phyloP scores from a whole-genome alignment of 2,888 invertebrate species.

The Reticulitermes lucifugus region DNA sequence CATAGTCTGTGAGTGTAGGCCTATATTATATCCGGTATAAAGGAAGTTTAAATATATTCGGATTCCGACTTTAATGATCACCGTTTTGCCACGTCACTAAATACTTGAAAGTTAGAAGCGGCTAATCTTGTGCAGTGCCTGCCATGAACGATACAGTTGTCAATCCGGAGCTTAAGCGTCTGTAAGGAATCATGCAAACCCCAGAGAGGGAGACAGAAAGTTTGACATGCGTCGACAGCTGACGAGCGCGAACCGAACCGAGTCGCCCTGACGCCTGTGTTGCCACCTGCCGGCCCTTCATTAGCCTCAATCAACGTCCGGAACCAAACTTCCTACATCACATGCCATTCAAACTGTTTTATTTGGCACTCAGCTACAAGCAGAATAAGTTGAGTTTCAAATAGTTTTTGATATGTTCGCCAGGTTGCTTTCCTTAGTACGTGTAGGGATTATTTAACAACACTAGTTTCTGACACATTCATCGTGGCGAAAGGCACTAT shows the following conservation, averaged over 20 bases:
- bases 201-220: not conserved
- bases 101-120: not conserved
- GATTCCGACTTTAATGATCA: not conserved
- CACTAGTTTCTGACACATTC: no score
- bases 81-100: not conserved
- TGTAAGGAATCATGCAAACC: constrained; percentile 3
- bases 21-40: no score
- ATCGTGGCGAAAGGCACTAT: no score
- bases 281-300: constrained; percentile 41
- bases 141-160: not conserved
- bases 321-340: constrained; percentile 36
- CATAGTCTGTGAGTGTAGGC: no score
- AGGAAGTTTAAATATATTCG: no score
- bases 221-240: constrained; percentile 38
- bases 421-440: no score
- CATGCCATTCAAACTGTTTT: constrained; percentile 41
- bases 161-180: not conserved
- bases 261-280: constrained; percentile 30
- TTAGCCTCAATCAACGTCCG: constrained; percentile 42
- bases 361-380: constrained; percentile 20
- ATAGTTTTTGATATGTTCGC: no score
- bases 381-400: no score
- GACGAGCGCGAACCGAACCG: constrained; percentile 29
- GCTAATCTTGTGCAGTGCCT: not conserved
- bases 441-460: no score